phyloP scores from a whole-genome alignment of 2,797 vertebrate species.

The Etheostoma perlongum region DNA sequence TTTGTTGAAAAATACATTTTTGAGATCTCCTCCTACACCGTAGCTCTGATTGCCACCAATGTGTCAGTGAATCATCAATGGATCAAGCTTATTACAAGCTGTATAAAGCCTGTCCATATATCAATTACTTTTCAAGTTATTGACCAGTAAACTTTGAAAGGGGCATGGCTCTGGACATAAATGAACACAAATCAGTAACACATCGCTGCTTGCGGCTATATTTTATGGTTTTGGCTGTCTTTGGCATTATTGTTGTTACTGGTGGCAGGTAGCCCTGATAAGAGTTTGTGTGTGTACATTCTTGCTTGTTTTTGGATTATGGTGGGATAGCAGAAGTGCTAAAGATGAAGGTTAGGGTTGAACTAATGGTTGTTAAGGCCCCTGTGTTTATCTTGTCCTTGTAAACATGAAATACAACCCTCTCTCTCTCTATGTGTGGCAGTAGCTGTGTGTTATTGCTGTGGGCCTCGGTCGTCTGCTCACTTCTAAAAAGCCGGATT shows the following conservation, averaged over 20 bases:
- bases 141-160: too few species aligned
- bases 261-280: conserved; percentile 42
- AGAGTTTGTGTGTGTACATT: conserved; percentile 1
- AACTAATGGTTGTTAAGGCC: conserved; percentile 77
- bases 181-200: too few species aligned
- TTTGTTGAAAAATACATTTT: too few species aligned
- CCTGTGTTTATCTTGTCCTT: conserved; percentile 81
- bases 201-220: too few species aligned
- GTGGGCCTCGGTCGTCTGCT: conserved; percentile 72
- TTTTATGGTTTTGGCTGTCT: conserved; percentile 33
- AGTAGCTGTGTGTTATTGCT: conserved; percentile 69
- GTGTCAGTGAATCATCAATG: too few species aligned
- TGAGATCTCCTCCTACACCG: too few species aligned
- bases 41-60: too few species aligned
- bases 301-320: conserved; percentile 58
- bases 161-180: too few species aligned
- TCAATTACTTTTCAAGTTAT: too few species aligned
- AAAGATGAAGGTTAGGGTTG: conserved; percentile 74
- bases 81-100: too few species aligned
- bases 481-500: conserved; percentile 75
- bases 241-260: conserved; percentile 31
- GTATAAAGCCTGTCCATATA: too few species aligned
- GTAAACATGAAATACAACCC: conserved; percentile 80
- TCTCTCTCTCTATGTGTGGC: conserved; percentile 38
- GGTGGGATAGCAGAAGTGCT: conserved; percentile 56